phyloP scores from a whole-genome alignment of 2,888 invertebrate genomes.

The Lacanobia wlatinum region DNA sequence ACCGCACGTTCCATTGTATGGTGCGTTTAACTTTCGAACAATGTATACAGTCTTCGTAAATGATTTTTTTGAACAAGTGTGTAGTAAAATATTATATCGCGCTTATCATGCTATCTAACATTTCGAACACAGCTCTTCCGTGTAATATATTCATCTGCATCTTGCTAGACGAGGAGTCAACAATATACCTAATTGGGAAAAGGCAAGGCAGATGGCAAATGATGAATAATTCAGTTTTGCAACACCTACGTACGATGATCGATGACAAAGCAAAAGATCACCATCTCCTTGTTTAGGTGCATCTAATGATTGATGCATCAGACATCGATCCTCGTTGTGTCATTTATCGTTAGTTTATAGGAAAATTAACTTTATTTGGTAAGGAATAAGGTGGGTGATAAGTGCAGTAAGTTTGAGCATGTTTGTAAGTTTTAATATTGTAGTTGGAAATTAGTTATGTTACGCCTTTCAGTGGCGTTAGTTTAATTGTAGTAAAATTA shows the following conservation, averaged over 20 bases:
- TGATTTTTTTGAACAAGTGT: too few species aligned
- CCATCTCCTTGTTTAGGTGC: conserved; percentile 30
- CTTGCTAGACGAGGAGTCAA: background rate
- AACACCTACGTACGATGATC: conserved; percentile 30
- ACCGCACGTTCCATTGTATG: too few species aligned
- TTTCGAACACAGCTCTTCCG: too few species aligned
- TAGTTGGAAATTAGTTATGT: conserved; percentile 10
- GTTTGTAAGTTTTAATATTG: background rate
- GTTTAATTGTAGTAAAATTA: background rate
- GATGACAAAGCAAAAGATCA: conserved; percentile 32
- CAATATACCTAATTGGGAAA: conserved; percentile 31
- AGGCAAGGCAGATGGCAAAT: conserved; percentile 11
- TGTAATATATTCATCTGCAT: background rate
- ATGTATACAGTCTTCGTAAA: too few species aligned
- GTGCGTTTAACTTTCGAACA: too few species aligned
- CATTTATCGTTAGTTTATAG: background rate
- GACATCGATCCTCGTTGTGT: background rate
- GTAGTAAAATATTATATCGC: too few species aligned
- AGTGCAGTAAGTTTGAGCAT: background rate
- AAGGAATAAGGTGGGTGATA: background rate
- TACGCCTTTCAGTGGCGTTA: conserved; percentile 1
- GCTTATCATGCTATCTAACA: too few species aligned
- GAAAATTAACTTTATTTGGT: background rate
- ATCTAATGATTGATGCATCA: conserved; percentile 38
- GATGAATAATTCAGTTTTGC: conserved; percentile 32